Base-by-base conservation (phyloP, 2,797 vertebrate species). In the Mormyrus proboscirostris region DNA sequence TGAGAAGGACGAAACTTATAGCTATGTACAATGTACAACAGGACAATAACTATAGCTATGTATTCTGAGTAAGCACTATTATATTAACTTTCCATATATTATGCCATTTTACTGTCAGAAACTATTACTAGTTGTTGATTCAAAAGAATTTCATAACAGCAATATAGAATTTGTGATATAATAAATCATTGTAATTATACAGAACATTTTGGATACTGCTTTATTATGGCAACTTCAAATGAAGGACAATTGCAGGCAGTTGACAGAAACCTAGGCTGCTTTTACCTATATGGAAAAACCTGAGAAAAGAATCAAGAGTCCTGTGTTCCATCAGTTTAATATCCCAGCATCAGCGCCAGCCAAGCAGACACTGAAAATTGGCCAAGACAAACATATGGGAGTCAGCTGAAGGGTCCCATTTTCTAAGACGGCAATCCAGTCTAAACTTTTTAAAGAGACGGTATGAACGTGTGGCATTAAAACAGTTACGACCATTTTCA, bases 341-440 rank as follows among this genome's bases (percentile, higher is more conserved):
- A 97, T 96, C 97, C 95, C 95, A 92, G 95, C 95, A 94, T 96
- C 94, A 91, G 95, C 93, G 92, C 90, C 87, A n/a, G 97, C 97
- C 95, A 95, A 95, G 97, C 96, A 98, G 98, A 99, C 97, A 96
- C 93, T 90, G 90, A 90, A 38, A n/a, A n/a, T 59, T 92, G 94
- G 98, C 98, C 98, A 99, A 99, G 92, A 95, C 96, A 97, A 98
- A 99, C 97, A 99, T 93, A 93, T 94, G 96, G 96, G 96, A 95
- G 95, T 97, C 92, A 96, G 96, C 96, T 94, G 94, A 93, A 95
- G 94, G 96, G 95, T 95, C 93, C 95, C 95, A 95, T 93, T 97
- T 95, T 96, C 95, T 94, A 95, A 97, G 96, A 97, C 97, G 95
- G 95, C 96, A 95, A 96, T 97, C 94, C 96, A 97, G 97, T 97